Conservation (phyloP, 1,140 invertebrate genomes). For the Copidosoma floridanum region DNA sequence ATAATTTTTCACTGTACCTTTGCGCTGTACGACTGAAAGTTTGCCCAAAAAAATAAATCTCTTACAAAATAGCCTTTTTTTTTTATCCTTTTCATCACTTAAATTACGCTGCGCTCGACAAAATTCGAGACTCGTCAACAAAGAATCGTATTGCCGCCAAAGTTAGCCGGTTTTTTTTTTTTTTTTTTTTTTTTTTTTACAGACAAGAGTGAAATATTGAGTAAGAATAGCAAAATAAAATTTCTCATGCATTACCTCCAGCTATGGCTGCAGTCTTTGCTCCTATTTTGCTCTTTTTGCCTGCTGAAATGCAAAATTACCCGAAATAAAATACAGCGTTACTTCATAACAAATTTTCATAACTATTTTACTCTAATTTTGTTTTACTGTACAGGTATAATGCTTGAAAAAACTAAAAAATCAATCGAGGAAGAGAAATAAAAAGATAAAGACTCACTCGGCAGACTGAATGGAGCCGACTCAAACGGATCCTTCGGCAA, state of each 20-base stretch:
- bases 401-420: no score
- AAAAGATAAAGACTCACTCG: conserved; percentile 54
- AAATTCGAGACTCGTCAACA: not conserved
- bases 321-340: no score
- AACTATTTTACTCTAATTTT: no score
- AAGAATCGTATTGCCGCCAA: not conserved
- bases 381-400: no score
- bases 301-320: conserved; percentile 41
- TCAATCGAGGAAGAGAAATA: no score
- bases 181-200: no score
- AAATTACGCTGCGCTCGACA: no score
- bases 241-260: conserved; percentile 65
- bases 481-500: conserved; percentile 74
- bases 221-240: conserved; percentile 40
- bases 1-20: no score
- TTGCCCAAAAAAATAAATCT: conserved; percentile 1
- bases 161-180: no score
- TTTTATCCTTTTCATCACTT: not conserved
- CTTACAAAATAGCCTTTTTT: conserved; percentile 8
- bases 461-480: conserved; percentile 77
- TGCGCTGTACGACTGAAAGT: conserved; percentile 8
- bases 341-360: conserved; percentile 31
- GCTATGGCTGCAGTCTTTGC: conserved; percentile 59
- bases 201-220: conserved; percentile 17
- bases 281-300: conserved; percentile 58